A percentile compares a stretch with the other conserved stretches of the same genome.
Evolutionary conservation across 2,888 invertebrate genomes (phyloP).

Genomic region (Liodrosophila aerea): DNA sequence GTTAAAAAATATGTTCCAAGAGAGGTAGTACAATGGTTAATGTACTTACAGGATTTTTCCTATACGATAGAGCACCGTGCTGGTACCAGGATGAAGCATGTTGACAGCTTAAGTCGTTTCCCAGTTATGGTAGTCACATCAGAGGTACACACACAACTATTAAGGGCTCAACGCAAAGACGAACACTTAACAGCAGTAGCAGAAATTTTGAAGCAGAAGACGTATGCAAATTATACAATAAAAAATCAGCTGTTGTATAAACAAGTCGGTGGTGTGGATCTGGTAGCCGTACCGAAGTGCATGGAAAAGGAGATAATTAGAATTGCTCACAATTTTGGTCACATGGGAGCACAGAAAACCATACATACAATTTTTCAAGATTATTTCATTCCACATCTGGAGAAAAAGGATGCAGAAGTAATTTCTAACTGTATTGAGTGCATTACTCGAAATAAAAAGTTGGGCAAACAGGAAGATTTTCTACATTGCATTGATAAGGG

Average conservation of each 20-base stretch:
- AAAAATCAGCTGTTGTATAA: not conserved
- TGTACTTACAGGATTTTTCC: not conserved
- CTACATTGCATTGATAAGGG: slow-evolving; percentile 3
- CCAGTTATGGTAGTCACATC: too few species aligned
- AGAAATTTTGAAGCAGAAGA: not conserved
- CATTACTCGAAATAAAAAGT: not conserved
- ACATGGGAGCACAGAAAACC: too few species aligned
- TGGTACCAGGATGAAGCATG: not conserved
- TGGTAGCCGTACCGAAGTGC: too few species aligned
- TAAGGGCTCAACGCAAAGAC: not conserved
- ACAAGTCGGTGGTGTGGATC: too few species aligned
- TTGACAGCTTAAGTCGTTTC: not conserved
- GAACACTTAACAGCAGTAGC: not conserved
- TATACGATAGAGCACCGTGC: not conserved
- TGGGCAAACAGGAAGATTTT: slow-evolving; percentile 1
- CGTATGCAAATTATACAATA: not conserved
- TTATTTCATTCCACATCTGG: not conserved
- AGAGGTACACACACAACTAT: not conserved
- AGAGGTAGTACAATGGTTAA: not conserved
- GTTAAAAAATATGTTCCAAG: too few species aligned
- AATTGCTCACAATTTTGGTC: too few species aligned
- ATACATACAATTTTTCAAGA: too few species aligned
- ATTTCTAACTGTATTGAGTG: not conserved
- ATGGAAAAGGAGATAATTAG: too few species aligned
- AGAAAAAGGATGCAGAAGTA: not conserved